Base-by-base conservation (phyloP, 2,113 vertebrate genomes). In the Hippolais icterina region DNA sequence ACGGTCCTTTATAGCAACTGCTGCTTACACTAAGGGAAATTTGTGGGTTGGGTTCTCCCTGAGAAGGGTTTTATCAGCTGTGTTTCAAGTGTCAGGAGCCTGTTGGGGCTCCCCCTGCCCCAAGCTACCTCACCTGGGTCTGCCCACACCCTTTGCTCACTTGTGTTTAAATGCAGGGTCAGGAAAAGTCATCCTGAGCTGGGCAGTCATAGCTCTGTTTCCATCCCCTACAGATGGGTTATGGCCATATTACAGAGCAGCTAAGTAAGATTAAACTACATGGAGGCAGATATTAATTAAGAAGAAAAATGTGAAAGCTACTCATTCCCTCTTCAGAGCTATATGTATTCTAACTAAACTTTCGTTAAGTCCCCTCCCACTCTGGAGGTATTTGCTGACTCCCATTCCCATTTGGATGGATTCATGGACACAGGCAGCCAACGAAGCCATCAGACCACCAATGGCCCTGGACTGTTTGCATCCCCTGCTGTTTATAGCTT, bases 261-360 rank as follows among this genome's bases (percentile, higher is more conserved):
- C 49, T 29, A 50, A 89, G 41, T 35, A 49, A 80, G 65, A 84
- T 71, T 78, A 75, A 83, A 52, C 72, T 59, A 33, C 5, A 15
- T 7, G 24, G 27, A 87, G 47, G 42, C 68, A 87, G 60, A 81
- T 81, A 81, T 77, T 78, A 91, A 80, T 91, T 80, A 81, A 61
- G 54, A 68, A 79, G n/a, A 52, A 79, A 74, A 86, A 86, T 86
- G 52, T 3, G 42, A 77, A 93, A 91, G 64, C 52, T 74, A 74
- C 49, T 96, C 5, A 60, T 94, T 96, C 93, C 64, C 25, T 81
- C 64, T 46, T 93, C 60, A 71, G 84, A 76, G 63, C 17, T 53
- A 16, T n/a, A 60, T 50, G 29, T 56, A 52, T 91, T 63, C 35
- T 91, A 82, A 93, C 89, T 70, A 91, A 91, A 71, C 27, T 82